Conservation (phyloP, 2,888 invertebrate species). For the Eilema depressum region DNA sequence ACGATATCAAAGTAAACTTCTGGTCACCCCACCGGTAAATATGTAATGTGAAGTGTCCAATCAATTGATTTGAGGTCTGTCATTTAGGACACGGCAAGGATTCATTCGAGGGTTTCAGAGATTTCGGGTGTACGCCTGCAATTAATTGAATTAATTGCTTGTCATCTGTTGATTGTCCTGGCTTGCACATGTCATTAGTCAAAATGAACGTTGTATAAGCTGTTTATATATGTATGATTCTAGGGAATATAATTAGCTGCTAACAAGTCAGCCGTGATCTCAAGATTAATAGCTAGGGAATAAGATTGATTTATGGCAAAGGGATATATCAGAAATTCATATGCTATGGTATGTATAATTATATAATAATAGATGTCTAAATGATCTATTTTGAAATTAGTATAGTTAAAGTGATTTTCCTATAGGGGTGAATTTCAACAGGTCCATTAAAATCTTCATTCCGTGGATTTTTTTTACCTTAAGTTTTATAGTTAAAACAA, state of each 20-base stretch:
- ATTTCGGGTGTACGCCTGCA: constrained; percentile 54
- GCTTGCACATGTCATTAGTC: constrained; percentile 76
- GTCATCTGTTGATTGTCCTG: constrained; percentile 80
- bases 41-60: constrained; percentile 32
- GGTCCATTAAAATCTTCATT: too few relatives aligned
- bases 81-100: constrained; percentile 48
- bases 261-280: constrained; percentile 71
- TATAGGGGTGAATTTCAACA: too few relatives aligned
- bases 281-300: constrained; percentile 62
- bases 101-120: constrained; percentile 48
- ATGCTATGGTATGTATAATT: not conserved
- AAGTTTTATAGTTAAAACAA: too few relatives aligned
- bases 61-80: constrained; percentile 44
- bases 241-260: constrained; percentile 61
- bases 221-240: constrained; percentile 53
- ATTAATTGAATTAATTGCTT: constrained; percentile 82
- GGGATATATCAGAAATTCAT: constrained; percentile 1
- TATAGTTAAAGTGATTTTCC: not conserved
- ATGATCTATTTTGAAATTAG: too few relatives aligned
- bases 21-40: constrained; percentile 5
- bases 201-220: constrained; percentile 62
- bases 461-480: too few relatives aligned
- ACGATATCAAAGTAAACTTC: not conserved
- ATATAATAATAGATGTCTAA: too few relatives aligned
- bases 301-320: constrained; percentile 58